phyloP scores from a whole-genome alignment of 2,113 vertebrate species.

The Lonchura striata region DNA sequence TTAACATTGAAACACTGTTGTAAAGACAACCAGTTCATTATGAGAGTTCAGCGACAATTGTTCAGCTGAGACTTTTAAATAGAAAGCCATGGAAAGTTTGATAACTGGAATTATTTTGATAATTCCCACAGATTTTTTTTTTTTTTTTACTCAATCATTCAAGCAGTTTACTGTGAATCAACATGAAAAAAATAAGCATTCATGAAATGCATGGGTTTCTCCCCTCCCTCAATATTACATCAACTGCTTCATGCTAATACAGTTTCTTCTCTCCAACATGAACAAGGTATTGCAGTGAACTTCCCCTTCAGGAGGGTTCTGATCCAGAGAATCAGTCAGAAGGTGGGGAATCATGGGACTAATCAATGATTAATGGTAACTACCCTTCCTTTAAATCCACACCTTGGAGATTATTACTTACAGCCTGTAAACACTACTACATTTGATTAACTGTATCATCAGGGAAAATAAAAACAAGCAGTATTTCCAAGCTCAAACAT shows the following conservation, averaged over 20 bases:
- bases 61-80: not conserved
- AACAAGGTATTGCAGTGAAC: not conserved
- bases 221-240: not conserved
- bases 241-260: not conserved
- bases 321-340: not conserved
- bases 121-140: not conserved
- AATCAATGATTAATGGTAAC: not conserved
- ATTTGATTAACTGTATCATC: not conserved
- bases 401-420: not conserved
- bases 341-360: not conserved
- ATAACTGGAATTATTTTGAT: not conserved
- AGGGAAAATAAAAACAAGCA: not conserved
- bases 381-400: not conserved
- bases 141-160: not conserved
- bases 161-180: not conserved
- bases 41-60: not conserved
- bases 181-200: not conserved
- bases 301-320: not conserved
- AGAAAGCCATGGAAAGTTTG: not conserved
- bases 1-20: not conserved
- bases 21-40: not conserved
- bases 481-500: not conserved
- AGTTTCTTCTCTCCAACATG: not conserved
- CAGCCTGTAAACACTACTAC: not conserved
- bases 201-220: not conserved